Percentiles rank a stretch among this genome's conserved stretches.
Conservation (phyloP, 2,888 invertebrate species). For the Volucella zonaria region DNA sequence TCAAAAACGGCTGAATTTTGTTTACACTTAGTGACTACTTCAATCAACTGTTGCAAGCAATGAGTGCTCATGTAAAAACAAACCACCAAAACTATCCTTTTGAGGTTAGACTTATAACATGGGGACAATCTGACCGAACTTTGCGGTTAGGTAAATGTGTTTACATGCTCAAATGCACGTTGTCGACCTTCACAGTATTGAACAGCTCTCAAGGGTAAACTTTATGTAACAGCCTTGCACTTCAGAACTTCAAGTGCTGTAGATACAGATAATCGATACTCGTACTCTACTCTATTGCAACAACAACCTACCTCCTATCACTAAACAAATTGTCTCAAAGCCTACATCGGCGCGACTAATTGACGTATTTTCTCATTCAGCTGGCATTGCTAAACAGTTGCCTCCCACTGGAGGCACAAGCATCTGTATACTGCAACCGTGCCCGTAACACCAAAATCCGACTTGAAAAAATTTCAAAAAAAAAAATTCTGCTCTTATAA, state of each 20-base stretch:
- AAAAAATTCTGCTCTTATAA: constrained; percentile 50
- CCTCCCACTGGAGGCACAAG: background rate
- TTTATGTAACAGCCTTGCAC: constrained; percentile 41
- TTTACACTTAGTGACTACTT: too few relatives aligned
- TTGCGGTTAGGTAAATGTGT: too few relatives aligned
- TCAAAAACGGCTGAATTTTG: too few relatives aligned
- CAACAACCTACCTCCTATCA: constrained; percentile 2
- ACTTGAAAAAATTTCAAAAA: constrained; percentile 21
- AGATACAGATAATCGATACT: background rate
- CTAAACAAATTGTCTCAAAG: background rate
- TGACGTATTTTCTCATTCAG: constrained; percentile 29
- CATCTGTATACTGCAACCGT: background rate
- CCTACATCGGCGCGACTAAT: constrained; percentile 29
- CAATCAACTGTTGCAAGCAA: too few relatives aligned
- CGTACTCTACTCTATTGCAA: background rate
- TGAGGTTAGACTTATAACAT: background rate
- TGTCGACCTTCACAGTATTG: constrained; percentile 58
- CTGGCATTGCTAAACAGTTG: constrained; percentile 23
- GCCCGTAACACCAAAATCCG: background rate
- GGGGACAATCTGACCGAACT: constrained; percentile 1
- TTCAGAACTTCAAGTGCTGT: constrained; percentile 23
- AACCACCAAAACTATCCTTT: constrained; percentile 6
- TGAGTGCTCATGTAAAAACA: background rate
- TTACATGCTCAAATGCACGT: constrained; percentile 49
- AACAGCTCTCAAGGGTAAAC: constrained; percentile 29